These are phyloP conservation scores for Mormyrops boulengeri DNA, from an alignment of 2,797 vertebrate genomes.

Conservation along the genomic window DNA sequence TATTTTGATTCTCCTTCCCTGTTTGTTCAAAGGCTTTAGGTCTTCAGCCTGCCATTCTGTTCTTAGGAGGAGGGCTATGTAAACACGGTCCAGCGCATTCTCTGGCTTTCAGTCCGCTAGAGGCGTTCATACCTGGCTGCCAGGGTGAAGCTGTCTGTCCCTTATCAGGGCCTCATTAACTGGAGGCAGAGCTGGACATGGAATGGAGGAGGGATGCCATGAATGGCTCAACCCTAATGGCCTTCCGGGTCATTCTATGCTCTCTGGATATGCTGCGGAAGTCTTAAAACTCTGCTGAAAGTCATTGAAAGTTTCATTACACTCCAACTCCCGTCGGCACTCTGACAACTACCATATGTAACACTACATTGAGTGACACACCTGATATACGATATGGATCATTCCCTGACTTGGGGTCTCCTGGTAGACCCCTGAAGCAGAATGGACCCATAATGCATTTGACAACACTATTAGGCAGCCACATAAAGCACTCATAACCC, in stretches of 20 bases:
- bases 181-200: not conserved
- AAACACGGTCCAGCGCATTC: not conserved
- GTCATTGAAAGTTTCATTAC: not conserved
- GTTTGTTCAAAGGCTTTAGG: not conserved
- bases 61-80: not conserved
- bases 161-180: not conserved
- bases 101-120: not conserved
- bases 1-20: not conserved
- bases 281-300: not conserved
- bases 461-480: not conserved
- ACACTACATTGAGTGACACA: not conserved
- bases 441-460: not conserved
- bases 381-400: not conserved
- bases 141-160: not conserved
- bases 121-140: not conserved
- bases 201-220: not conserved
- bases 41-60: not conserved
- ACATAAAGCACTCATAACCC: not conserved
- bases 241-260: not conserved
- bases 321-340: not conserved
- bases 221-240: not conserved
- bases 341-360: not conserved
- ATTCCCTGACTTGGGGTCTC: not conserved
- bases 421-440: not conserved
- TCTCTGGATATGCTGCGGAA: not conserved